A percentile compares a stretch with the other conserved stretches of the same genome.
Conservation (phyloP, 2,797 vertebrate species). For the Austrolebias charrua region DNA sequence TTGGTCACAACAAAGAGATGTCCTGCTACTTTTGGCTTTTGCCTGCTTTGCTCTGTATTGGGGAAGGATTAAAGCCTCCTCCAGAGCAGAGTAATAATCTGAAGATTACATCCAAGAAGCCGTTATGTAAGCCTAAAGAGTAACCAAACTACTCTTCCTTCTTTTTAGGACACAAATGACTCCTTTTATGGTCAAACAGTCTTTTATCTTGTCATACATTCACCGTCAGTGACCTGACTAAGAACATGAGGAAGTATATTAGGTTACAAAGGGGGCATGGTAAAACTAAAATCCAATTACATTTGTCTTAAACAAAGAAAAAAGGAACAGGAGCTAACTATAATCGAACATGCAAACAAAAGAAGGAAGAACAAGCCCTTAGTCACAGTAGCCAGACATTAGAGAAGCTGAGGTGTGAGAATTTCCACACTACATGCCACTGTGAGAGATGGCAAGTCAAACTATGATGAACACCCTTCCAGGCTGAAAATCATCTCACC, state of each 20-base stretch:
- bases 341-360: conserved; percentile 46
- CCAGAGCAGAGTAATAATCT: conserved; percentile 71
- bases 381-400: conserved; percentile 60
- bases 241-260: background rate
- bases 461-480: conserved; percentile 19
- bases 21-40: conserved; percentile 41
- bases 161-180: conserved; percentile 11
- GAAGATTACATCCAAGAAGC: conserved; percentile 73
- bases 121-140: conserved; percentile 61
- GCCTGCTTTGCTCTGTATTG: conserved; percentile 45
- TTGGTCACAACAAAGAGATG: conserved; percentile 36
- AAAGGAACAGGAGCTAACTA: background rate
- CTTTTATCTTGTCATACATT: conserved; percentile 11
- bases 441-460: conserved; percentile 20
- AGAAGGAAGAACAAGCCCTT: conserved; percentile 59
- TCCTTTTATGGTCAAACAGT: conserved; percentile 27
- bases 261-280: background rate
- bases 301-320: background rate
- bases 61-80: conserved; percentile 71
- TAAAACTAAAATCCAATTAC: conserved; percentile 11
- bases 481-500: background rate
- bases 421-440: conserved; percentile 36
- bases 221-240: background rate
- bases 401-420: conserved; percentile 60
- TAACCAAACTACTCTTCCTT: conserved; percentile 43